Evolutionary conservation across 2,888 invertebrate species (phyloP).

Genomic region (Spatulosminthurus flaviceps): DNA sequence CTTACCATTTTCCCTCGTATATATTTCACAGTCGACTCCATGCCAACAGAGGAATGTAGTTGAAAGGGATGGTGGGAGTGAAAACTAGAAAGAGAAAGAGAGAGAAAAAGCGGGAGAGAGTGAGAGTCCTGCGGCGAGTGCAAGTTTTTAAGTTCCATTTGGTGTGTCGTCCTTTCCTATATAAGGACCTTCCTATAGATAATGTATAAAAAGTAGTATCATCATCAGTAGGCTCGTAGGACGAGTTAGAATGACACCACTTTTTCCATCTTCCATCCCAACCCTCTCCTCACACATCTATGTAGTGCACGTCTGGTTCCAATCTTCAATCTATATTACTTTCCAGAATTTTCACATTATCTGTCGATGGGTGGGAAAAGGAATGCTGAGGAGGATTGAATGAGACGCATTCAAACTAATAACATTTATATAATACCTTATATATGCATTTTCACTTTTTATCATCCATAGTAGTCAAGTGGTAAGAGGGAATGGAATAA

Average conservation of each 20-base stretch:
- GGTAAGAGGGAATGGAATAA: neutral
- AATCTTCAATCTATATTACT: constrained; percentile 18
- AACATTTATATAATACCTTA: constrained; percentile 18
- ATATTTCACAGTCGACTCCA: constrained; percentile 2
- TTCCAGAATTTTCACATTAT: constrained; percentile 18
- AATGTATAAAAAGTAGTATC: neutral
- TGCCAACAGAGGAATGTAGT: neutral
- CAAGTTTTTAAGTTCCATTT: constrained; percentile 12
- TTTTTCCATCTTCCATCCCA: neutral
- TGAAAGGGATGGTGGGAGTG: neutral
- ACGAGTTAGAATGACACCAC: constrained; percentile 3
- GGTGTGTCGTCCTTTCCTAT: neutral
- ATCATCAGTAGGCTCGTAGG: too few relatives aligned
- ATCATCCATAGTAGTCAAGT: neutral
- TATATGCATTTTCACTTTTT: neutral
- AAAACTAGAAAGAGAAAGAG: neutral
- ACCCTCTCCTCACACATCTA: neutral
- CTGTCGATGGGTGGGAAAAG: constrained; percentile 18
- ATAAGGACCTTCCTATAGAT: neutral
- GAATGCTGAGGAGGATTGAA: constrained; percentile 12
- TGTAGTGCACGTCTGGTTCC: constrained; percentile 7
- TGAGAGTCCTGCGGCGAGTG: constrained; percentile 1
- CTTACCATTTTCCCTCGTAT: constrained; percentile 14
- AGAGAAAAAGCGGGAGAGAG: neutral
- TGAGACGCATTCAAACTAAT: constrained; percentile 18